Base-by-base conservation (phyloP, 2,797 vertebrate genomes). In the Nothura maculosa region DNA sequence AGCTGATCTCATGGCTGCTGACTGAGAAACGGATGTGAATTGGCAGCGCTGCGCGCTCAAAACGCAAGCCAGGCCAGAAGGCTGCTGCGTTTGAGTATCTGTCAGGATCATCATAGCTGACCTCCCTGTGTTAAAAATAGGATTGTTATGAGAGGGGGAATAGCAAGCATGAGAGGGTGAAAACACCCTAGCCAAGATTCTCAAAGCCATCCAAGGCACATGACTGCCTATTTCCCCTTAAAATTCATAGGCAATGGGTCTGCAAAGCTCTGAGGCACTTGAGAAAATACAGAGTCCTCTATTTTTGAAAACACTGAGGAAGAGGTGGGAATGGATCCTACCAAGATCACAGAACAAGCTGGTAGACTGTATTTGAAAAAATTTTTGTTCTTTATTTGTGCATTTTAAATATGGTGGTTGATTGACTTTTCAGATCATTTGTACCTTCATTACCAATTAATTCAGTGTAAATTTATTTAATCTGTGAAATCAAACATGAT, bases 1-100 rank as follows among this genome's bases (percentile, higher is more conserved):
- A 97, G 95, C 94, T 89, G 91, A 92, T 93, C 81, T 92, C 93
- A 93, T 63, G 80, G 66, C 73, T 94, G 89, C 94, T 87, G 90
- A 90, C 60, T 89, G 87, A 90, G 92, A 93, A 95, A 57, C 54
- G 75, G 85, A 89, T 93, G 94, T 81, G 92, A 96, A 92, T 68
- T 80, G 92, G 93, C 95, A 96, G 85, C 77, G 50, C 94, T 7
- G 2, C 38, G 84, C 4, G 9, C 73, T 92, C 36, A 4, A 69
- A 72, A 72, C 34, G 34, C 83, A 83, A 90, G 67, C 66, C 78
- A 62, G 82, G 84, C 74, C 62, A 67, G 80, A 85, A 93, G 69
- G 81, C 89, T 85, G 87, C 62, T 79, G 72, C 1, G 4, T 82
- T 81, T 45, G 72, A 91, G 40, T 82, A 58, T 87, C 85, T 58